A percentile compares a stretch with the other conserved stretches of the same genome.
Evolutionary conservation across 2,888 invertebrate species (phyloP).

Genomic region (Axea sp.): DNA sequence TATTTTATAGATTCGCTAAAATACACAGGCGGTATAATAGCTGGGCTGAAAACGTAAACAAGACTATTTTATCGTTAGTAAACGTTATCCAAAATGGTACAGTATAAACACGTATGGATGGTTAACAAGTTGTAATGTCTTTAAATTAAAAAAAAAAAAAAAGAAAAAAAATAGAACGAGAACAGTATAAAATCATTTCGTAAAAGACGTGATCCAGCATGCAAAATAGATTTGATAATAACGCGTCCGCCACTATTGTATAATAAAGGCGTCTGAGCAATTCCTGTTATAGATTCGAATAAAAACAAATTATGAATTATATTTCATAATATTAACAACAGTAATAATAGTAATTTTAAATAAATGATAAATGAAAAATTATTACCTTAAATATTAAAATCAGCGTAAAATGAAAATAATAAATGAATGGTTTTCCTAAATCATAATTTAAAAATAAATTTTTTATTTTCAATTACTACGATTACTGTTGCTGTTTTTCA

Average conservation of each 20-base stretch:
- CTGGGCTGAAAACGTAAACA: slow-evolving; percentile 57
- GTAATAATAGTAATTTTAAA: slow-evolving; percentile 18
- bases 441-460: neutral
- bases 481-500: slow-evolving; percentile 10
- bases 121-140: slow-evolving; percentile 48
- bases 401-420: neutral
- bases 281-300: slow-evolving; percentile 23
- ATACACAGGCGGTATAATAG: slow-evolving; percentile 63
- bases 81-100: slow-evolving; percentile 57
- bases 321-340: slow-evolving; percentile 8
- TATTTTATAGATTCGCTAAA: slow-evolving; percentile 61
- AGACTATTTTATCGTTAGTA: slow-evolving; percentile 62
- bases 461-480: slow-evolving; percentile 23
- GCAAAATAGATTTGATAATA: slow-evolving; percentile 57
- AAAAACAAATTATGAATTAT: slow-evolving; percentile 10
- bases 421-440: neutral
- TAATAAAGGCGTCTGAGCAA: slow-evolving; percentile 42
- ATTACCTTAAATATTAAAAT: neutral
- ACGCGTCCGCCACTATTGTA: slow-evolving; percentile 46
- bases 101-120: slow-evolving; percentile 50
- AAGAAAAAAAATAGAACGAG: slow-evolving; percentile 40
- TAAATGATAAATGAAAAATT: neutral
- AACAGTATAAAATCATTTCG: slow-evolving; percentile 47
- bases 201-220: slow-evolving; percentile 52
- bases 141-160: too few relatives aligned